Conservation (phyloP, 1,140 invertebrate genomes). For the Stenopsyche tienmushanensis region DNA sequence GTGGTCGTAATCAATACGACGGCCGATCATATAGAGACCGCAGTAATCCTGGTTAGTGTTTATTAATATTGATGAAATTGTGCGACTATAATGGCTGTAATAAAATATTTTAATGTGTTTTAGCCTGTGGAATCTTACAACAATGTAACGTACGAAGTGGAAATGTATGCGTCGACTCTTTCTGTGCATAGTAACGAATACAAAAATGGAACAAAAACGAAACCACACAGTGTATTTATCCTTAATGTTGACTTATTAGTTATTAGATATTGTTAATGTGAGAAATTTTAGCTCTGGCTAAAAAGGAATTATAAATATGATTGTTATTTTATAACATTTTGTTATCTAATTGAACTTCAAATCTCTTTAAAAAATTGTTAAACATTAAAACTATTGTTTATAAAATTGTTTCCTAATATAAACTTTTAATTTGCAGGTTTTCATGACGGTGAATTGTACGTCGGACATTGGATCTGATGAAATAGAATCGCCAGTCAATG, state of each 20-base stretch:
- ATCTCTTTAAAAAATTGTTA: too few species aligned
- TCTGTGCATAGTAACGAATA: conserved; percentile 45
- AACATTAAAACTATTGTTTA: too few species aligned
- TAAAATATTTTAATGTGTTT: conserved; percentile 22
- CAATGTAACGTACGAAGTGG: conserved; percentile 51
- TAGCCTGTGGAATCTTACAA: conserved; percentile 48
- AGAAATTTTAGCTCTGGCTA: too few species aligned
- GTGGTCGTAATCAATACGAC: conserved; percentile 36
- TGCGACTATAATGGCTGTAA: not conserved
- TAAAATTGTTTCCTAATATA: too few species aligned
- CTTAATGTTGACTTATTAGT: too few species aligned
- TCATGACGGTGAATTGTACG: conserved; percentile 33
- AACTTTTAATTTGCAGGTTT: conserved; percentile 26
- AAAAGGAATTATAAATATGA: too few species aligned
- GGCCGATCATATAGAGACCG: conserved; percentile 52
- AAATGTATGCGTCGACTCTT: conserved; percentile 49
- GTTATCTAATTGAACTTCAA: too few species aligned
- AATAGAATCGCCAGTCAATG: not conserved
- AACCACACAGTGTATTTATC: conserved; percentile 49
- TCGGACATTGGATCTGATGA: not conserved
- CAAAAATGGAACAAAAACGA: conserved; percentile 49
- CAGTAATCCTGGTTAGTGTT: conserved; percentile 49
- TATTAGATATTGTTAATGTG: too few species aligned
- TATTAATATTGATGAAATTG: not conserved
- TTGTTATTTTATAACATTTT: too few species aligned